Evolutionary conservation across 2,888 invertebrate species (phyloP), one percentile per base, ranked within the genome.

Genomic region (Penaeus monodon): DNA sequence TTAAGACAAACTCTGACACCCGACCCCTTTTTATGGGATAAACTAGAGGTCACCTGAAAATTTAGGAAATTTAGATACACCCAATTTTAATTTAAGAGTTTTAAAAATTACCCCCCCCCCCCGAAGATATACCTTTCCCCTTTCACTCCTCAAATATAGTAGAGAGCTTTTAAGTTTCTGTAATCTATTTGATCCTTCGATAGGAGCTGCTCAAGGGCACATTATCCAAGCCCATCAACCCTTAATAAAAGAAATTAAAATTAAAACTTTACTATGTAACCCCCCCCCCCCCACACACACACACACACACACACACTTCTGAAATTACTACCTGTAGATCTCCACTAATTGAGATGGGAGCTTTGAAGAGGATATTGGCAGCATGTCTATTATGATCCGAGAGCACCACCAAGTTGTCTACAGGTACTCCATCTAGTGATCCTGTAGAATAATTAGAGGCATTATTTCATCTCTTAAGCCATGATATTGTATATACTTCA

Each of bases 171-270:
- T n/a, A 85, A 44, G 79, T 74, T 49, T 80, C 80, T 1, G 79
- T 29, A 8, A 20, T 17, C 63, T 7, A 85, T 63, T 70, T 57
- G 8, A 80, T 44, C 38, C 85, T 57, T 57, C 29, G 17, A 22
- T 14, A 85, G 74, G 17, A 85, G 64, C 20, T 80, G n/a, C 10
- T 63, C 33, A 22, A 85, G 65, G 68, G 80, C 17, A 85, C 80
- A 33, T 73, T 74, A 38, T 85, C 85, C 38, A 85, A 38, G 74
- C 12, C 85, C 85, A 6, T 49, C 20, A 0, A 85, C 85, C 85
- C 80, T 74, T 12, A 20, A 27, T n/a, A n/a, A n/a, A n/a, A 6
- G 33, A 8, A 77, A 49, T 14, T 22, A 17, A 24, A 17, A 2
- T 44, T 44, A 12, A 29, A 12, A 74, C n/a, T n/a, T n/a, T n/a